Percentiles rank a stretch among this genome's conserved stretches.
Conservation (phyloP, 1,140 invertebrate genomes). For the Metopolophium dirhodum region DNA sequence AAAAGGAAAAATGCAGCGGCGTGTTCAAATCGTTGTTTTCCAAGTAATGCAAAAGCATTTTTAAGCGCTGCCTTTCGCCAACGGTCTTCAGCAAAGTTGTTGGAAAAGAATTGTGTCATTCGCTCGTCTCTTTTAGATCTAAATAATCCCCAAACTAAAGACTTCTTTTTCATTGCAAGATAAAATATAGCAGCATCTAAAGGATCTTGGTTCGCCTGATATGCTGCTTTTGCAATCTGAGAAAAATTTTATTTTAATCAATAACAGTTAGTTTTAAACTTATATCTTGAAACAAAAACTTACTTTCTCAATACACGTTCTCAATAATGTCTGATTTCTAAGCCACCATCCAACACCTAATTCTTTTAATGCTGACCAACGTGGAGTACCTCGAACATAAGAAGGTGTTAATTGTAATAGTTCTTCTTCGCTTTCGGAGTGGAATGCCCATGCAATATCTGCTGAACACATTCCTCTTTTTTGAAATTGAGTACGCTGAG, state of each 20-base stretch:
- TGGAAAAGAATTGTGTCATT: slow-evolving; percentile 94
- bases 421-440: slow-evolving; percentile 97
- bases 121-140: slow-evolving; percentile 85
- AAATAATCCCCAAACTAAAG: slow-evolving; percentile 94
- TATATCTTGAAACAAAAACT: not conserved
- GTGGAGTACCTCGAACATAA: slow-evolving; percentile 80
- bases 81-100: slow-evolving; percentile 91
- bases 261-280: not conserved
- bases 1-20: slow-evolving; percentile 95
- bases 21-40: slow-evolving; percentile 93
- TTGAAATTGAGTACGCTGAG: slow-evolving; percentile 85
- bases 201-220: slow-evolving; percentile 89
- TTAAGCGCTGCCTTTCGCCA: slow-evolving; percentile 97
- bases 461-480: slow-evolving; percentile 89
- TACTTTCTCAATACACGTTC: slow-evolving; percentile 86
- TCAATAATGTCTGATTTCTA: slow-evolving; percentile 81
- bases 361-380: slow-evolving; percentile 92
- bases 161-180: slow-evolving; percentile 98
- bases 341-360: slow-evolving; percentile 96
- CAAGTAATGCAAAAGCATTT: slow-evolving; percentile 95
- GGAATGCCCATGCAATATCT: slow-evolving; percentile 98
- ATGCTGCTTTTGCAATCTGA: slow-evolving; percentile 86
- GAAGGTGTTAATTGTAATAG: slow-evolving; percentile 88
- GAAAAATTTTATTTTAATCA: slow-evolving; percentile 52
- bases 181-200: slow-evolving; percentile 98